Evolutionary conservation across 2,888 invertebrate species (phyloP), one percentile per base, ranked within the genome.

Genomic region (Rhimphoctona megacephalus): DNA sequence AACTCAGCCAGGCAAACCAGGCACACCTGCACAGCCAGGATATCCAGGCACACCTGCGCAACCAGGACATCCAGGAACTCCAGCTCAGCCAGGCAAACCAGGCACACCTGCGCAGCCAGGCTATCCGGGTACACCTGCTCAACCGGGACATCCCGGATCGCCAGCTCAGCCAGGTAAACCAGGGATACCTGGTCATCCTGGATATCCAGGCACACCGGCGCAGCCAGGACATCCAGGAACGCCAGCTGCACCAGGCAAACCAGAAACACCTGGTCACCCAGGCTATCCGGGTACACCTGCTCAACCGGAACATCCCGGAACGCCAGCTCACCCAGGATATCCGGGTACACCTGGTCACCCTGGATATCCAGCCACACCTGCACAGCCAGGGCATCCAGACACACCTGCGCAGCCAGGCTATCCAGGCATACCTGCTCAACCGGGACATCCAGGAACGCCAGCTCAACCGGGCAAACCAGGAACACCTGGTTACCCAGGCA

Each of bases 271-370:
- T 8, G 73, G 33, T 14, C 86, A 88, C 19, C 89, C 89, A 46
- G 81, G 52, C 49, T 69, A 69, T 78, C 87, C 72, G 1, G 77
- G 85, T 4, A 73, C 69, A 72, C 82, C 86, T 70, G 83, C 84
- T 17, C 61, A 39, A 17, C 69, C 80, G 4, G 8, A 85, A 49
- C 25, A 86, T 81, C 61, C 76, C 49, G 67, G 86, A 52, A 85
- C 72, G 0, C 67, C 78, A 11, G 73, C 73, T 19, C 49, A 54
- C n/a, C 79, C 89, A 72, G 92, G 94, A 8, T 82, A 90, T 0
- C 92, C 94, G 0, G 94, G 93, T 0, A 52, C 89, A 1, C 91
- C 92, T 30, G 89, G 94, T 0, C 95, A 19, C 57, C 86, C 89
- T 25, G 91, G 90, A 36, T 69, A 78, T 30, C 89, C 88, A 1